phyloP scores from a whole-genome alignment of 1,140 invertebrate species.

The Aricia agestis region DNA sequence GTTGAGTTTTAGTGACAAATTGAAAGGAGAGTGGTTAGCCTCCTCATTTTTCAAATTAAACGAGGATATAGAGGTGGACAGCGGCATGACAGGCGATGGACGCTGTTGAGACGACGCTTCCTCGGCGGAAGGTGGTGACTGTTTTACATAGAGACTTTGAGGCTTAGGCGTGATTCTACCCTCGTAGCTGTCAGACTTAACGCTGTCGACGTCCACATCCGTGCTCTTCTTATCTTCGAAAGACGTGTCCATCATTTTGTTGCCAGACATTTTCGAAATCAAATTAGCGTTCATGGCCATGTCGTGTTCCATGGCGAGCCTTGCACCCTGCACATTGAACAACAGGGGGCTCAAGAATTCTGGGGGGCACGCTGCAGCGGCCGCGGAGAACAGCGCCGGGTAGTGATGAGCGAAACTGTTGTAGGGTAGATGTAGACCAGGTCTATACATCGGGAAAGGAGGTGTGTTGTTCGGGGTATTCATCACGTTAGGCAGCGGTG shows the following conservation, averaged over 20 bases:
- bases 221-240: conserved; percentile 56
- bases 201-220: conserved; percentile 48
- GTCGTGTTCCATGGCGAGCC: conserved; percentile 66
- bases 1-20: conserved; percentile 55
- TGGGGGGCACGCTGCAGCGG: conserved; percentile 62
- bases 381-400: conserved; percentile 77
- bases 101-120: conserved; percentile 79
- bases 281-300: conserved; percentile 60
- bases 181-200: conserved; percentile 44
- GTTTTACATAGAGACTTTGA: conserved; percentile 69
- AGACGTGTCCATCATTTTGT: conserved; percentile 62
- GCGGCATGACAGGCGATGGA: conserved; percentile 80
- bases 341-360: conserved; percentile 77
- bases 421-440: conserved; percentile 79
- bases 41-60: conserved; percentile 65
- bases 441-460: conserved; percentile 82
- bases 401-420: conserved; percentile 79
- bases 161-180: conserved; percentile 62
- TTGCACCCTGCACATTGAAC: conserved; percentile 72
- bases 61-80: conserved; percentile 58
- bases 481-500: conserved; percentile 69
- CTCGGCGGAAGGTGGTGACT: conserved; percentile 80
- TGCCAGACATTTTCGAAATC: conserved; percentile 55
- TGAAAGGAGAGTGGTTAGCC: conserved; percentile 54
- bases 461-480: conserved; percentile 76